These are phyloP conservation scores for Motacilla alba DNA, from an alignment of 2,113 vertebrate species.

Conservation along the genomic window DNA sequence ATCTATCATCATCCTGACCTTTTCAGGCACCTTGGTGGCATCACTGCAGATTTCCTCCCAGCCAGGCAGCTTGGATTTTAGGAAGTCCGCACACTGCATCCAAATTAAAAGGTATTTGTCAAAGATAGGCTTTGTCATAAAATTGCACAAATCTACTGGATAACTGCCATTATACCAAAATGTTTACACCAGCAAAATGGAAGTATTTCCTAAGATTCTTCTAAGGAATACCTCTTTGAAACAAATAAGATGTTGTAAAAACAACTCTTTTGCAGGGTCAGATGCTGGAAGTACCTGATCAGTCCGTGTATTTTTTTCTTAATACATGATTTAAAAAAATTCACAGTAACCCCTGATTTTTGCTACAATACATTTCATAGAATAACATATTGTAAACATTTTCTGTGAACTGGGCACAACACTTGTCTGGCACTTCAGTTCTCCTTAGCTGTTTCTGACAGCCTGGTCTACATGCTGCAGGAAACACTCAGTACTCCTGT, in stretches of 20 bases:
- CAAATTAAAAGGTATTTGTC: not conserved
- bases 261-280: not conserved
- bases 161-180: not conserved
- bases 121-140: not conserved
- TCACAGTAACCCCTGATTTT: not conserved
- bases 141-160: not conserved
- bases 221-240: not conserved
- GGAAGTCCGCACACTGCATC: constrained; percentile 84
- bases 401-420: not conserved
- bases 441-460: not conserved
- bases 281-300: not conserved
- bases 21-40: constrained; percentile 88
- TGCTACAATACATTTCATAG: not conserved
- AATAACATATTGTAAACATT: not conserved
- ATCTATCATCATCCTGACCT: constrained; percentile 85
- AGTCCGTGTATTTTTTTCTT: not conserved
- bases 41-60: constrained; percentile 94
- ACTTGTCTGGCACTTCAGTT: not conserved
- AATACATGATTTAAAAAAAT: not conserved
- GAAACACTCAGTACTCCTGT: not conserved
- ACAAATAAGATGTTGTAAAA: not conserved
- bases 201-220: not conserved
- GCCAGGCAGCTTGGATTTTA: constrained; percentile 80
- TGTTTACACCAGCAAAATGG: not conserved
- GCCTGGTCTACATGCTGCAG: not conserved